Conservation (phyloP, 2,113 vertebrate genomes). For the Hystrix cristata region DNA sequence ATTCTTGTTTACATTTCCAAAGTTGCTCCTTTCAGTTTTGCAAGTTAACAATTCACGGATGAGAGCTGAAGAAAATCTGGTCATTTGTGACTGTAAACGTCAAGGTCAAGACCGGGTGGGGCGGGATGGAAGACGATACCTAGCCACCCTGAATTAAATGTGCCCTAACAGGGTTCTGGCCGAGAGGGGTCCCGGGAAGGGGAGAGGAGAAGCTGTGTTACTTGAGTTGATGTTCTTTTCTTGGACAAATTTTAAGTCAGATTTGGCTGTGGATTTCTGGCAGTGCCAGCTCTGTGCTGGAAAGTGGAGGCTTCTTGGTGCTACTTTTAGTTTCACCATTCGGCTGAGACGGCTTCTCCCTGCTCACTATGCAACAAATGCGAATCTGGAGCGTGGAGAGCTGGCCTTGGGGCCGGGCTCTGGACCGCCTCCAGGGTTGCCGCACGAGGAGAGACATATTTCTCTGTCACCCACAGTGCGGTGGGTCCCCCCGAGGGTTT, state of each 20-base stretch:
- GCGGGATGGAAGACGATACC: neutral
- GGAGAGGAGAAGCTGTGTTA: neutral
- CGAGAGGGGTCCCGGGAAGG: constrained; percentile 63
- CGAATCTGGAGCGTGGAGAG: constrained; percentile 32
- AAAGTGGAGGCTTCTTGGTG: constrained; percentile 61
- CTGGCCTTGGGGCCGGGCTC: constrained; percentile 56
- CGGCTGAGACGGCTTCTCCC: constrained; percentile 42
- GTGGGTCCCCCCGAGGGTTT: constrained; percentile 71
- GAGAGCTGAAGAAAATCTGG: constrained; percentile 14
- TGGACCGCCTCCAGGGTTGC: constrained; percentile 66
- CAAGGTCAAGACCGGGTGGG: neutral
- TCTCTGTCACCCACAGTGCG: constrained; percentile 73
- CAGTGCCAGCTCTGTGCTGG: constrained; percentile 42
- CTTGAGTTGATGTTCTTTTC: constrained; percentile 73
- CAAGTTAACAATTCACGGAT: neutral
- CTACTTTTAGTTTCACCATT: constrained; percentile 66
- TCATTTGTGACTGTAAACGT: neutral
- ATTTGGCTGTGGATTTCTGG: constrained; percentile 66
- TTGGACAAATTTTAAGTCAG: constrained; percentile 72
- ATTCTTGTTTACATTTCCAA: constrained; percentile 18
- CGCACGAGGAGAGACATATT: constrained; percentile 72
- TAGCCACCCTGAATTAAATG: constrained; percentile 36
- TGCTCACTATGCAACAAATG: constrained; percentile 75
- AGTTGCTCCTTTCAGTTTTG: constrained; percentile 32
- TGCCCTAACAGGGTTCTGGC: constrained; percentile 20